Base-by-base conservation (phyloP, 2,113 vertebrate genomes). In the Noturus placidus region DNA sequence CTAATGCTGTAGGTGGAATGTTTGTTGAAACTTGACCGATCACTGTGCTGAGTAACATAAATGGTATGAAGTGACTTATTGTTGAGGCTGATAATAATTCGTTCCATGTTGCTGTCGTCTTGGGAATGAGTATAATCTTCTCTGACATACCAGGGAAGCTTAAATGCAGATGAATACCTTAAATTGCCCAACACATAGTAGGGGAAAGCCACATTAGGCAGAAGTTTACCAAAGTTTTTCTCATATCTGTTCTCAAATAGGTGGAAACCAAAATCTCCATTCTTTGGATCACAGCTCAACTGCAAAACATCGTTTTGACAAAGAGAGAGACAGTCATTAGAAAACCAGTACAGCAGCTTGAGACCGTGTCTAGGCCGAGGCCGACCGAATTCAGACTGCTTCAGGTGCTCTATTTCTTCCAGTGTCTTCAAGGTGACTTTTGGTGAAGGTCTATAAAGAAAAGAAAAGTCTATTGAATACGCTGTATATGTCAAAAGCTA, bases 181-280 rank as follows among this genome's bases (percentile, higher is more conserved):
- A 89, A 86, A 63, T 90, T 89, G 0, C 89, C 89, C 22, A 89
- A 77, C 1, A 70, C 82, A 17, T 89, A 90, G 85, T 87, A 90
- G 9, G 20, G 65, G 0, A 33, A n/a, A 0, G 20, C 0, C 56
- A 2, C 5, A 1, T 54, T 19, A 10, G 82, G 84, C 2, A 90
- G 87, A 19, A 90, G 87, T 69, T 42, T 50, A 0, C 19, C 2
- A 0, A 17, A 4, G 1, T 56, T 56, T 56, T 0, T 17, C 3
- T 56, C 54, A 56, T 0, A 0, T 63, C 25, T 77, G 81, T 89
- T 89, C 3, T 80, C 0, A 56, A 80, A 89, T 13, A 0, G 0
- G 46, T 87, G 85, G 35, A 89, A 91, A n/a, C 90, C 92, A 46
- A 67, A 91, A 0, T 65, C 0, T 42, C n/a, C 63, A 0, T 52